These are phyloP conservation scores for Mus spretus DNA, from an alignment of 2,797 vertebrate genomes.

Conservation along the genomic window DNA sequence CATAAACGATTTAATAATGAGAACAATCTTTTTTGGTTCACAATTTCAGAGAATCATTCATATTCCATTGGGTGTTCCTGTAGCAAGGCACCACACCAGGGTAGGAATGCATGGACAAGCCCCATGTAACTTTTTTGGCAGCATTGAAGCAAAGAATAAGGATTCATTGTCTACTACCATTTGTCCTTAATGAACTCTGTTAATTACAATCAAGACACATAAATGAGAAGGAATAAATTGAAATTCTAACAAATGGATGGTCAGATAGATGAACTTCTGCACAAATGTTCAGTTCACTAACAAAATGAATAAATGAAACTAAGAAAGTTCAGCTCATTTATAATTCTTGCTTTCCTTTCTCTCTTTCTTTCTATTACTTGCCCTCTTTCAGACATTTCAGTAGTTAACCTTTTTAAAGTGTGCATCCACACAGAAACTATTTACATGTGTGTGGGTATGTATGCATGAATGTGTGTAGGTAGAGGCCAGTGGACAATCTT, in stretches of 20 bases:
- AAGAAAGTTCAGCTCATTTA: not conserved
- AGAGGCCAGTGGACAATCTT: not conserved
- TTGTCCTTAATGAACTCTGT: not conserved
- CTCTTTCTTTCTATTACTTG: not conserved
- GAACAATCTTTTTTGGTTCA: not conserved
- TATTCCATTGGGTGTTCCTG: not conserved
- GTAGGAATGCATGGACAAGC: not conserved
- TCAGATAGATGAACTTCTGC: not conserved
- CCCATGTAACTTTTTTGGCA: not conserved
- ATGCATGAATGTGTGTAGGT: not conserved
- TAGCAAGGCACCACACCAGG: not conserved
- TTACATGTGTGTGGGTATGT: not conserved
- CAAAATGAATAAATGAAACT: slow-evolving; percentile 27
- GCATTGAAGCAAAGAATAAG: not conserved
- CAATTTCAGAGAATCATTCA: not conserved
- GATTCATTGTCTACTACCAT: slow-evolving; percentile 25
- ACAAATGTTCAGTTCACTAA: slow-evolving; percentile 26
- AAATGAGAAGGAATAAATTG: not conserved
- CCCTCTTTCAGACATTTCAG: not conserved
- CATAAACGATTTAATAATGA: not conserved
- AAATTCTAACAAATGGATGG: not conserved
- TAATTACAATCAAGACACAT: not conserved
- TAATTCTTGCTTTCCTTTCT: not conserved
- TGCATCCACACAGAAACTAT: not conserved
- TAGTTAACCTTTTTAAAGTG: not conserved